These are phyloP conservation scores for Karalla daura DNA, from an alignment of 2,797 vertebrate species.

Conservation along the genomic window DNA sequence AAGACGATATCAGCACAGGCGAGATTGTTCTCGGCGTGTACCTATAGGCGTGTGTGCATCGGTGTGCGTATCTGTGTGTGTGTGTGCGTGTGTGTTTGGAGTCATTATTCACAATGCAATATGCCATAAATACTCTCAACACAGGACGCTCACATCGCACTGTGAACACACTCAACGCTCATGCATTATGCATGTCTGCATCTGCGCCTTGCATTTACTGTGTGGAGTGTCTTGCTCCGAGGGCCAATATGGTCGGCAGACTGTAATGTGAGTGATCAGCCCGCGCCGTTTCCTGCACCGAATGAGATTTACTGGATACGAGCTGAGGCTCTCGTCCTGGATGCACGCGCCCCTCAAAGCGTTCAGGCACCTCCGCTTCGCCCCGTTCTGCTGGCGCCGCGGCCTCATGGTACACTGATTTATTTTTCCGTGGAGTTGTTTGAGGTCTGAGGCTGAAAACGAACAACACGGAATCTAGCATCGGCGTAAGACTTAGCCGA, in stretches of 20 bases:
- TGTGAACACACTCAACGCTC: slow-evolving; percentile 68
- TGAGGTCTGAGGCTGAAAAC: too few relatives aligned
- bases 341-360: neutral
- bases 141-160: slow-evolving; percentile 56
- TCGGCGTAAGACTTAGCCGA: neutral
- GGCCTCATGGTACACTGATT: neutral
- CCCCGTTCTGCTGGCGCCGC: neutral
- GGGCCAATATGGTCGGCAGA: slow-evolving; percentile 44
- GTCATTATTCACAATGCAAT: slow-evolving; percentile 60
- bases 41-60: slow-evolving; percentile 1
- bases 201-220: slow-evolving; percentile 67
- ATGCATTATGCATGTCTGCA: slow-evolving; percentile 79
- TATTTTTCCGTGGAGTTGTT: neutral
- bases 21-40: slow-evolving; percentile 9
- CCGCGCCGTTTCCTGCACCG: slow-evolving; percentile 24
- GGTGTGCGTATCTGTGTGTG: slow-evolving; percentile 9
- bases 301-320: slow-evolving; percentile 4
- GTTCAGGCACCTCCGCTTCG: neutral
- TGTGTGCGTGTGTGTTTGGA: slow-evolving; percentile 43
- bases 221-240: slow-evolving; percentile 54
- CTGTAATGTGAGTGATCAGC: slow-evolving; percentile 48
- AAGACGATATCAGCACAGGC: slow-evolving; percentile 33
- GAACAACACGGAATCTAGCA: neutral
- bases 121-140: slow-evolving; percentile 73
- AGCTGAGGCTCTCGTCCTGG: slow-evolving; percentile 3